Conservation (phyloP, 2,113 vertebrate genomes). For the Phoxinus phoxinus region DNA sequence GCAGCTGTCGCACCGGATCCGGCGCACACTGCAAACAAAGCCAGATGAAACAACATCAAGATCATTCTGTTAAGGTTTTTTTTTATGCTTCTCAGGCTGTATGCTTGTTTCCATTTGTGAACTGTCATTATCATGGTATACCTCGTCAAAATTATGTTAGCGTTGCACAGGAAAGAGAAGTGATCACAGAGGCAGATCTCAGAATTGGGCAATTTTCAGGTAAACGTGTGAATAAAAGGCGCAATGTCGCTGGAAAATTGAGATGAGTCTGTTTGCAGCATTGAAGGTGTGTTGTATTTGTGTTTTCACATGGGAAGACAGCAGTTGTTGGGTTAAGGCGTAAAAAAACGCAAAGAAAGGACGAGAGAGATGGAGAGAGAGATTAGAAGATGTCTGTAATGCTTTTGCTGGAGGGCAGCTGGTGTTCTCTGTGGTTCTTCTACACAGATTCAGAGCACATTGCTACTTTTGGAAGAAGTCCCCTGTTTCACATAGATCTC, state of each 20-base stretch:
- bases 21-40: slow-evolving; percentile 19
- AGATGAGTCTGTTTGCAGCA: neutral
- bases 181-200: slow-evolving; percentile 34
- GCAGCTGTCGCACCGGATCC: slow-evolving; percentile 11
- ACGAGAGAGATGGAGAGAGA: neutral
- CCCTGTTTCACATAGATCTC: slow-evolving; percentile 43
- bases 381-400: slow-evolving; percentile 17
- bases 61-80: slow-evolving; percentile 2
- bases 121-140: neutral
- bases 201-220: slow-evolving; percentile 33
- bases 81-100: neutral
- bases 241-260: neutral
- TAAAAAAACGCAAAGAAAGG: neutral
- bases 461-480: slow-evolving; percentile 30
- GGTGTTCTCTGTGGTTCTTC: slow-evolving; percentile 39
- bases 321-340: slow-evolving; percentile 20
- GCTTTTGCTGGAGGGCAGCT: slow-evolving; percentile 40
- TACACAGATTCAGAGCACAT: neutral
- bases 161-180: slow-evolving; percentile 2
- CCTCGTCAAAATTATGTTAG: slow-evolving; percentile 33
- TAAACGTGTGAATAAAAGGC: neutral
- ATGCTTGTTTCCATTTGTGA: slow-evolving; percentile 19
- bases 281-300: neutral
- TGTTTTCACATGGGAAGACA: slow-evolving; percentile 16
- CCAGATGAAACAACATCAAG: slow-evolving; percentile 23